These are phyloP conservation scores for Cheilosia soror DNA, from an alignment of 2,888 invertebrate genomes.

Conservation along the genomic window DNA sequence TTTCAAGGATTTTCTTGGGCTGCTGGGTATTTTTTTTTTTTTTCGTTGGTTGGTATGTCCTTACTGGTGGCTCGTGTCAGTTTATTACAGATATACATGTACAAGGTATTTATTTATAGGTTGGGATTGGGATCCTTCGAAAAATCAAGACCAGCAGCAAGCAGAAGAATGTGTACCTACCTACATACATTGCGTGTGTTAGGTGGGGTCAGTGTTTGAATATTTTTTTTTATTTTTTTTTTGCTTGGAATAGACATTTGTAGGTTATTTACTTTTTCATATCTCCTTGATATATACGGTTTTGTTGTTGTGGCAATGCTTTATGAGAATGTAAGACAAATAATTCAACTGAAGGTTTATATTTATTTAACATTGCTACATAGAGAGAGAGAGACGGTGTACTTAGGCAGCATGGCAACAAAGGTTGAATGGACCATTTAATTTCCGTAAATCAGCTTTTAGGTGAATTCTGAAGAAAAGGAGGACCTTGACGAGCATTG, in stretches of 20 bases:
- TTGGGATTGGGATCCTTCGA: conserved; percentile 52
- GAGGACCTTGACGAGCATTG: conserved; percentile 7
- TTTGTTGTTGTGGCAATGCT: conserved; percentile 36
- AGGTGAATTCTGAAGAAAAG: not conserved
- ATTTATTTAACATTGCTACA: not conserved
- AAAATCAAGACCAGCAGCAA: conserved; percentile 43
- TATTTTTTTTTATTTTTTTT: conserved; percentile 32
- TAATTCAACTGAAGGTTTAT: conserved; percentile 42
- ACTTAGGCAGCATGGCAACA: conserved; percentile 15
- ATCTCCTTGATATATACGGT: not conserved
- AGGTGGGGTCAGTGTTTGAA: conserved; percentile 74
- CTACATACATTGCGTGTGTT: conserved; percentile 54
- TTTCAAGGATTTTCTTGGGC: conserved; percentile 74
- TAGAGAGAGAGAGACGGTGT: not conserved
- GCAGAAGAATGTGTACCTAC: conserved; percentile 37
- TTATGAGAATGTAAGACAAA: conserved; percentile 19
- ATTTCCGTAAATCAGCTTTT: conserved; percentile 33
- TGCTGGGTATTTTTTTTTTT: conserved; percentile 45
- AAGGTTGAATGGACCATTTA: conserved; percentile 50
- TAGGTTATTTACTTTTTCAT: conserved; percentile 48
- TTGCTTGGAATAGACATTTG: conserved; percentile 54
- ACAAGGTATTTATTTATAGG: conserved; percentile 58
- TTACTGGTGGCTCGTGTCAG: conserved; percentile 64
- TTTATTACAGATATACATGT: conserved; percentile 59
- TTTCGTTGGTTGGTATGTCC: conserved; percentile 31